Conservation (phyloP, 2,113 vertebrate genomes). For the Terrapene triunguis region DNA sequence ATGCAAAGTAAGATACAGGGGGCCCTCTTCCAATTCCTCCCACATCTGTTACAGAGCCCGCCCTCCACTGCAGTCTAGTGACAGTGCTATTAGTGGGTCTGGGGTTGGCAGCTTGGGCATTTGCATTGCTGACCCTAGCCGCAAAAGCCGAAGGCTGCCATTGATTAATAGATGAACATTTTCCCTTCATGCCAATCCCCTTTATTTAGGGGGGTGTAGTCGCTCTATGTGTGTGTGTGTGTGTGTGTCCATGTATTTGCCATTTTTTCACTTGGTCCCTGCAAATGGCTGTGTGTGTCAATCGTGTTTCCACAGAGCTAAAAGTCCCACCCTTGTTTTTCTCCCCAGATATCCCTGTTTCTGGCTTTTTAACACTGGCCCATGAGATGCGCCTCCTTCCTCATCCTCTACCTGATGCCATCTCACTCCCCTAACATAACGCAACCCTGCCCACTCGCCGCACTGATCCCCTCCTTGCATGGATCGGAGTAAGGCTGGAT, state of each 20-base stretch:
- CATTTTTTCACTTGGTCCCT: no score
- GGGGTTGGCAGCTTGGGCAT: neutral
- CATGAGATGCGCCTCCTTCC: neutral
- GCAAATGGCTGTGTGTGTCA: no score
- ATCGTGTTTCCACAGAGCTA: neutral
- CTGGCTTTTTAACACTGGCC: neutral
- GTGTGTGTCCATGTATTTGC: no score
- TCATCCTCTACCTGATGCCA: neutral
- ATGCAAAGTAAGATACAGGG: neutral
- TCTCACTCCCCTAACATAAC: neutral
- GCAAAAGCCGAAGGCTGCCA: neutral
- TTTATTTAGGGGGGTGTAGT: no score
- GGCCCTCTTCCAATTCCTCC: neutral
- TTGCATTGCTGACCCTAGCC: neutral
- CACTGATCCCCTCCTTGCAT: neutral
- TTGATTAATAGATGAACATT: neutral
- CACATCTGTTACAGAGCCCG: neutral
- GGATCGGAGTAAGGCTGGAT: neutral
- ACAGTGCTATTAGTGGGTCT: neutral
- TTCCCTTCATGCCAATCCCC: neutral
- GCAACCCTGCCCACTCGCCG: neutral
- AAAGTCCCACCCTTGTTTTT: no score
- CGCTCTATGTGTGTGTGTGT: no score
- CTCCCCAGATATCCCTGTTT: no score
- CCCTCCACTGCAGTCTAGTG: no score